Percentiles rank a stretch among this genome's conserved stretches.
Evolutionary conservation across 1,140 invertebrate genomes (phyloP).

Genomic region (Brachionus plicatilis): DNA sequence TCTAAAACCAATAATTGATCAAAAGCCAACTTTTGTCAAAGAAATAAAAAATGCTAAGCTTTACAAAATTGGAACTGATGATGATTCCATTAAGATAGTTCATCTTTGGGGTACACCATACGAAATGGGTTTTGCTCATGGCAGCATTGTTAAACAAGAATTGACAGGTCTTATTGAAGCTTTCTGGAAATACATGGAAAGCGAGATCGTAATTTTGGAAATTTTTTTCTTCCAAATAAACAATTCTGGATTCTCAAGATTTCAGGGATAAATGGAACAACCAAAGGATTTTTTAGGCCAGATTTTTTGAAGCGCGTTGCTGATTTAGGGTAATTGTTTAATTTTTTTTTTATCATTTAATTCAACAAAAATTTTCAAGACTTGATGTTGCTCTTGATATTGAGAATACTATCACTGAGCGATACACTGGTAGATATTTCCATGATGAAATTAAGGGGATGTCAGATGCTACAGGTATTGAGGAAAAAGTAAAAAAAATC

Average conservation of each 20-base stretch:
- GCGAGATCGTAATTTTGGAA: slow-evolving; percentile 44
- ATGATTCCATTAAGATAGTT: slow-evolving; percentile 45
- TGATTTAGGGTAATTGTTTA: slow-evolving; percentile 44
- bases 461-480: slow-evolving; percentile 46
- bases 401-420: slow-evolving; percentile 43
- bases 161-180: slow-evolving; percentile 42
- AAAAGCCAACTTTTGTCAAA: slow-evolving; percentile 42
- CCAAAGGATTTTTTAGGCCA: slow-evolving; percentile 43
- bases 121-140: slow-evolving; percentile 48
- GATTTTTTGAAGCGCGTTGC: slow-evolving; percentile 47
- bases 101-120: slow-evolving; percentile 48
- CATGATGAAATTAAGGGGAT: slow-evolving; percentile 46
- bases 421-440: slow-evolving; percentile 44
- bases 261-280: slow-evolving; percentile 44
- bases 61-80: slow-evolving; percentile 44
- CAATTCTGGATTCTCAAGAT: slow-evolving; percentile 41
- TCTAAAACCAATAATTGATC: slow-evolving; percentile 44
- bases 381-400: slow-evolving; percentile 46
- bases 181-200: slow-evolving; percentile 46
- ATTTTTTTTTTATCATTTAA: neutral
- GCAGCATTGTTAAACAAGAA: slow-evolving; percentile 42
- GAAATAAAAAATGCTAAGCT: slow-evolving; percentile 45
- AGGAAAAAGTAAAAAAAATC: slow-evolving; percentile 43
- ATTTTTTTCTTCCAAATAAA: neutral
- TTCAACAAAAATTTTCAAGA: slow-evolving; percentile 40